Base-by-base conservation (phyloP, 2,113 vertebrate genomes). In the Alexandromys fortis region DNA sequence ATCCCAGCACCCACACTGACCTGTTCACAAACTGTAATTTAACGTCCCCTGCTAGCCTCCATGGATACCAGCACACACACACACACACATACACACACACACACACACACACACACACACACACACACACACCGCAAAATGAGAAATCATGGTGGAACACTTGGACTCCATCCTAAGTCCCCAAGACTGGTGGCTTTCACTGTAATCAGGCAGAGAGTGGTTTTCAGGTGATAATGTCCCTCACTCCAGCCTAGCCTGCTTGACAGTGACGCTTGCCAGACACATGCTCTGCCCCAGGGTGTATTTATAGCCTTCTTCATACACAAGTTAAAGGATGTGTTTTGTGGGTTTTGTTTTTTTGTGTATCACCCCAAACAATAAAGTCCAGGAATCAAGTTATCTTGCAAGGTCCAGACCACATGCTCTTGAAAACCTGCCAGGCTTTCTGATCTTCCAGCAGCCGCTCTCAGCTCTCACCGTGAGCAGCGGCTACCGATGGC, bases 331-430 rank as follows among this genome's bases (percentile, higher is more conserved):
- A 90, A 49, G 81, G 21, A 76, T 35, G 6, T 33, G 61, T 38
- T 45, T 45, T 21, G 58, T 21, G 55, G 19, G 19, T 7, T 58
- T 58, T 58, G 58, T 52, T 67, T 90, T 52, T 68, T 70, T 45
- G 21, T n/a, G n/a, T 26, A 33, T 38, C 45, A 86, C 67, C 72
- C 63, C 89, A 95, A 55, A 75, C 30, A 73, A 58, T 78, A 47
- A 35, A 91, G 82, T 92, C 35, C 77, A 92, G 52, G 89, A 30
- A 68, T 24, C 38, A 93, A 33, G 45, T 73, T 90, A 89, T 93
- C 82, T 82, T 70, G 24, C 75, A 79, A 83, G 16, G 10, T 58
- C 79, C 82, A 47, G 12, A 17, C 26, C 86, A 75, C 26, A 49
- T 26, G 28, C 38, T n/a, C 72, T 86, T 92, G 63, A 76, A 90